Percentiles rank a stretch among this genome's conserved stretches.
phyloP scores from a whole-genome alignment of 2,113 vertebrate genomes.

The Sporophila hypoxantha region DNA sequence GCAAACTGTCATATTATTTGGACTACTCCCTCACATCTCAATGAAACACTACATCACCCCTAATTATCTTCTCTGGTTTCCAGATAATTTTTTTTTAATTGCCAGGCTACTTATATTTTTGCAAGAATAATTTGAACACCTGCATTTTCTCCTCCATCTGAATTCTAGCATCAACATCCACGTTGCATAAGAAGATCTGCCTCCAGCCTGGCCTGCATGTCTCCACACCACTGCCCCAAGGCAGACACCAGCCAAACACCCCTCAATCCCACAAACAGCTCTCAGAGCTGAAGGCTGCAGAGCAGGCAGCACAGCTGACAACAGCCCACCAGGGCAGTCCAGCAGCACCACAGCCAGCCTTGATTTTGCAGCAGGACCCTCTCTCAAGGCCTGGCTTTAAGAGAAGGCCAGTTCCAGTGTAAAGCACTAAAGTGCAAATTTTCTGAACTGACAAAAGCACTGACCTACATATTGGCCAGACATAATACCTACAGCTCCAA shows the following conservation, averaged over 20 bases:
- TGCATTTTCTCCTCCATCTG: background rate
- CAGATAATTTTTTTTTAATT: background rate
- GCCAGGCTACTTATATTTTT: background rate
- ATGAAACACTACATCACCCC: background rate
- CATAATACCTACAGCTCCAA: background rate
- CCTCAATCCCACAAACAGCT: no score
- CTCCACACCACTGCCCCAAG: background rate
- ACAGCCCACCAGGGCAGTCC: background rate
- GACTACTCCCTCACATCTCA: background rate
- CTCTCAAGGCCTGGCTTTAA: background rate
- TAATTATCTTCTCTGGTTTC: background rate
- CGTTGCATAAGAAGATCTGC: background rate
- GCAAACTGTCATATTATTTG: background rate
- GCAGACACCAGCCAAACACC: background rate
- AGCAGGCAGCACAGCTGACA: background rate
- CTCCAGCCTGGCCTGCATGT: background rate
- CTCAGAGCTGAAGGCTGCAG: background rate
- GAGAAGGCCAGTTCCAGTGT: background rate
- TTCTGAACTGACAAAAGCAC: background rate
- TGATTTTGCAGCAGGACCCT: background rate
- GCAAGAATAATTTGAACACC: background rate
- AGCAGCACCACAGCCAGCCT: background rate
- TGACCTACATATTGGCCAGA: background rate
- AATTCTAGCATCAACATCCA: background rate
- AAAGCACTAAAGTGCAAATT: background rate